Evolutionary conservation across 2,888 invertebrate genomes (phyloP).

Genomic region (Apamea anceps): DNA sequence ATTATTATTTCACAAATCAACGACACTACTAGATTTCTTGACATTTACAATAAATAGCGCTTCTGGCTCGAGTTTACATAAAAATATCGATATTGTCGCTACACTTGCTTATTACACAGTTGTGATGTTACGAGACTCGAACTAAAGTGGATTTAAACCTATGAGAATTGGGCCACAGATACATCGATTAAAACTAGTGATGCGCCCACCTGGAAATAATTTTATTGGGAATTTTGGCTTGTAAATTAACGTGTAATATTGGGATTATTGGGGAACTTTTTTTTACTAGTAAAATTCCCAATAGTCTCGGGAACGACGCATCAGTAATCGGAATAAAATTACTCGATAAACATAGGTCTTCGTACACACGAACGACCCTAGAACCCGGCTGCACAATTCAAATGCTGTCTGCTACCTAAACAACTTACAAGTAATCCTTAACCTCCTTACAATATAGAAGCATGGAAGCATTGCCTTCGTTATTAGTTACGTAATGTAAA

Average conservation of each 20-base stretch:
- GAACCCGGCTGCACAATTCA: conserved; percentile 35
- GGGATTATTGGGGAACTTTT: conserved; percentile 9
- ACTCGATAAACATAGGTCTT: conserved; percentile 20
- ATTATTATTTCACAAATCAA: conserved; percentile 50
- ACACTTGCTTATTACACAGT: conserved; percentile 19
- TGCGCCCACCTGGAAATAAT: background rate
- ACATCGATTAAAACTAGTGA: conserved; percentile 10
- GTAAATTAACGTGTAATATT: background rate
- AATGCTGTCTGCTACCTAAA: conserved; percentile 46
- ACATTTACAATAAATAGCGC: conserved; percentile 62
- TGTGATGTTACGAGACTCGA: conserved; percentile 38
- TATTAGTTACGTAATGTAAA: conserved; percentile 51
- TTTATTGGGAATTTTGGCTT: background rate
- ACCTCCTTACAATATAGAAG: conserved; percentile 55
- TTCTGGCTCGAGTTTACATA: conserved; percentile 66
- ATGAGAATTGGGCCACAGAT: conserved; percentile 39
- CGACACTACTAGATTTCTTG: conserved; percentile 55
- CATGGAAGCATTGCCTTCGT: conserved; percentile 61
- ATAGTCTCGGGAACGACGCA: background rate
- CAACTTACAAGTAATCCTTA: conserved; percentile 41
- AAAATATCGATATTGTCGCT: conserved; percentile 39
- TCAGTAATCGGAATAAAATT: conserved; percentile 3
- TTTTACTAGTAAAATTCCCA: background rate
- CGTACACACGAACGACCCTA: conserved; percentile 34
- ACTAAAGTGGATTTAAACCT: conserved; percentile 24